Base-by-base conservation (phyloP, 2,797 vertebrate genomes). In the Hafferia zeledoni region DNA sequence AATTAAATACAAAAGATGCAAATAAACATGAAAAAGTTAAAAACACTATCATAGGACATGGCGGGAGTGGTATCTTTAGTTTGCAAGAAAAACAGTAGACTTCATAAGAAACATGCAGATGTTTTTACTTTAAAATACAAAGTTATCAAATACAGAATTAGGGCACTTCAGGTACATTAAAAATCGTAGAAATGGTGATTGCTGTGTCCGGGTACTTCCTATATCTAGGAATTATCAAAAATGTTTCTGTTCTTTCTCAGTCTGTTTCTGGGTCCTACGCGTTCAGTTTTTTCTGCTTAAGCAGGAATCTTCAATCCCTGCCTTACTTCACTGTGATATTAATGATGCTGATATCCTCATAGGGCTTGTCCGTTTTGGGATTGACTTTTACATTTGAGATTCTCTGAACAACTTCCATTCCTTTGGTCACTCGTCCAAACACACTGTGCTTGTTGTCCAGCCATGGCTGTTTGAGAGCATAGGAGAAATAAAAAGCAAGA, bases 381-480 rank as follows among this genome's bases (percentile, higher is more conserved):
- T 99, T 99, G 37, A 99, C 98, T 97, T 99, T 99, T 44, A 98
- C 96, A 14, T 99, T 99, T 92, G 99, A 99, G 97, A 99, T 99
- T 98, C 99, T 99, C 95, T 99, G 99, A 60, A 99, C 99, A 6
- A 99, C 99, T 98, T 99, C 99, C 99, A 99, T 99, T 90, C 99
- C 99, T 97, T 99, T 99, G 3, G 98, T 98, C 72, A 99, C 99
- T 50, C 99, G 96, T 93, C 99, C 99, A 88, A 99, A 99, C 39
- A 99, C 99, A 0, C 99, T 99, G 97, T 99, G 99, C 96, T 99
- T 99, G 98, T 99, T 99, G 97, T 99, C 99, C 6, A 99, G 98
- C 99, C 99, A 99, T 0, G 99, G 99, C 99, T 99, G 97, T 68
- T 83, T 18, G 78, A 61, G 81, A 87, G 74, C 25, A 92, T 30